Conservation (phyloP, 2,797 vertebrate genomes). For the Astyanax mexicanus region DNA sequence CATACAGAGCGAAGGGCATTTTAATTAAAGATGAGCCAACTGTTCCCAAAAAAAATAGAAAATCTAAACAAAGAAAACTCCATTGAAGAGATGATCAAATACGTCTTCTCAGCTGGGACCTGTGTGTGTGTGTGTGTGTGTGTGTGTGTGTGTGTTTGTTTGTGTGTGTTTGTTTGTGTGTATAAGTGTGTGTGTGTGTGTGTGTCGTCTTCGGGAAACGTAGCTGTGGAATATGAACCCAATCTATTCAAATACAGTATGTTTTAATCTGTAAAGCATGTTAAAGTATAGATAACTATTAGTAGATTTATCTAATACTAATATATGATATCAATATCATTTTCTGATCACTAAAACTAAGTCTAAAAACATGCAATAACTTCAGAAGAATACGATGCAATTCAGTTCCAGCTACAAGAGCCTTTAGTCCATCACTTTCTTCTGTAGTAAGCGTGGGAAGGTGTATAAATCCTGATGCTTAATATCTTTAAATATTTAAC, state of each 20-base stretch:
- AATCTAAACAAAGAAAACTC: neutral
- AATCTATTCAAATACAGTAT: conserved; percentile 10
- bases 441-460: conserved; percentile 18
- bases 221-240: neutral
- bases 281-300: no score
- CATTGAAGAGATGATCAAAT: neutral
- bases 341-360: neutral
- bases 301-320: no score
- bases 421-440: neutral
- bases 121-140: neutral
- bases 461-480: conserved; percentile 22
- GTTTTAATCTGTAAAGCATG: neutral
- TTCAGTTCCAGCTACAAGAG: neutral
- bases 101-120: neutral
- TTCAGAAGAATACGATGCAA: neutral
- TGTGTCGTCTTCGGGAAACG: neutral
- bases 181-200: neutral
- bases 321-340: neutral
- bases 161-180: no score
- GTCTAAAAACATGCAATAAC: neutral
- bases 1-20: no score
- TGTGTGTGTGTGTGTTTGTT: no score
- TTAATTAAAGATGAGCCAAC: neutral
- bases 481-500: conserved; percentile 49
- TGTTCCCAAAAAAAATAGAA: neutral